Evolutionary conservation across 2,797 vertebrate genomes (phyloP), one percentile per base, ranked within the genome.

Genomic region (Poecilia gillii): DNA sequence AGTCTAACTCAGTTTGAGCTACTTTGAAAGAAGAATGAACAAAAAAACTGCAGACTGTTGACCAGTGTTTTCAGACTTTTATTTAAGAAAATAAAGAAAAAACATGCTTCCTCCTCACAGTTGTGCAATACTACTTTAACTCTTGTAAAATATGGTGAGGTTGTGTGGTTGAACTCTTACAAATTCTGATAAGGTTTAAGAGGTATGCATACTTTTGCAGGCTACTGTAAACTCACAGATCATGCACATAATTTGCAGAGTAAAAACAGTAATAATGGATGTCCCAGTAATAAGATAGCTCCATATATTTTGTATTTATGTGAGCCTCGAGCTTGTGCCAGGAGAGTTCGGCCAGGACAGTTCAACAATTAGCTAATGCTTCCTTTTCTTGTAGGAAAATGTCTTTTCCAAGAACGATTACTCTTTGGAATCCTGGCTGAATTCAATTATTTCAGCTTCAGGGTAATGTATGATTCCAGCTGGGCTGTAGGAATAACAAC

Each of bases 361-460:
- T 80, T 86, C 43, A 81, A 85, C 85, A 84, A 89, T 83, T 84
- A 87, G 76, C 83, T 90, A 76, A 91, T 76, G 85, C 59, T 75
- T 47, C 78, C n/a, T 57, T 70, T 84, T 81, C 73, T 80, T 77
- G 74, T 64, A 73, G 74, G 73, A 68, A 78, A 86, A 78, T 23
- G 20, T 73, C 28, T 82, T 87, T 77, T 81, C 71, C 66, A 36
- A 77, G 73, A 86, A 83, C 62, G 53, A 85, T 75, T 79, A 73
- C 16, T 74, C 45, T 71, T 39, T 46, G 31, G 45, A 74, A 79
- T 81, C 43, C 72, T 74, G 77, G 36, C 72, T 64, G 36, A 81
- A 81, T 28, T 9, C 14, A 80, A 87, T 66, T n/a, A 51, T 75
- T 81, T 72, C 28, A 66, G 59, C 66, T 78, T 78, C 28, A 72